phyloP scores from a whole-genome alignment of 2,888 invertebrate genomes.

The Rhimphoctona megacephalus region DNA sequence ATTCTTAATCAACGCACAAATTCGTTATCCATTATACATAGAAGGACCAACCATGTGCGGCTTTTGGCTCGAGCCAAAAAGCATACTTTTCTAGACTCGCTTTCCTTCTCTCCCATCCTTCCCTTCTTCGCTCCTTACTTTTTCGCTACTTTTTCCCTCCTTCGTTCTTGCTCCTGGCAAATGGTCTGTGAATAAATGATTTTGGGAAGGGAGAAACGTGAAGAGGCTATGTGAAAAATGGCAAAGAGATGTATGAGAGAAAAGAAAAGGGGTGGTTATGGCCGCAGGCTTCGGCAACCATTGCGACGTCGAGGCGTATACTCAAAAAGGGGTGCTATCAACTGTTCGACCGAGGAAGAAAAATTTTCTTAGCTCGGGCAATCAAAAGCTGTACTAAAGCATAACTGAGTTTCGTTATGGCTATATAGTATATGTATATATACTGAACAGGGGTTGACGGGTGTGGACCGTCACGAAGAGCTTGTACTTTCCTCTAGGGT shows the following conservation, averaged over 20 bases:
- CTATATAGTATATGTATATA: neutral
- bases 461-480: conserved; percentile 2
- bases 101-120: neutral
- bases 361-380: conserved; percentile 45
- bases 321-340: conserved; percentile 37
- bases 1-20: conserved; percentile 56
- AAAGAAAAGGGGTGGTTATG: conserved; percentile 58
- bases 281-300: conserved; percentile 40
- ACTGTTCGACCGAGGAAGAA: conserved; percentile 41
- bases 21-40: conserved; percentile 52
- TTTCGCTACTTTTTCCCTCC: conserved; percentile 13
- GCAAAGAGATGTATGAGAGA: conserved; percentile 39
- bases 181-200: conserved; percentile 68
- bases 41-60: conserved; percentile 7
- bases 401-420: conserved; percentile 23
- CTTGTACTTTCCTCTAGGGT: conserved; percentile 37
- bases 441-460: conserved; percentile 21
- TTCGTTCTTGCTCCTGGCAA: conserved; percentile 44
- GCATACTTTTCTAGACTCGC: conserved; percentile 36
- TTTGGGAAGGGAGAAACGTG: conserved; percentile 42
- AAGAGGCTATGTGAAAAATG: conserved; percentile 26
- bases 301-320: conserved; percentile 27
- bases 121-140: neutral
- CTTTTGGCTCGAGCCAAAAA: conserved; percentile 43
- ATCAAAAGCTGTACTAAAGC: conserved; percentile 19